phyloP scores from a whole-genome alignment of 2,797 vertebrate genomes.

The Arctocebus calabarensis region DNA sequence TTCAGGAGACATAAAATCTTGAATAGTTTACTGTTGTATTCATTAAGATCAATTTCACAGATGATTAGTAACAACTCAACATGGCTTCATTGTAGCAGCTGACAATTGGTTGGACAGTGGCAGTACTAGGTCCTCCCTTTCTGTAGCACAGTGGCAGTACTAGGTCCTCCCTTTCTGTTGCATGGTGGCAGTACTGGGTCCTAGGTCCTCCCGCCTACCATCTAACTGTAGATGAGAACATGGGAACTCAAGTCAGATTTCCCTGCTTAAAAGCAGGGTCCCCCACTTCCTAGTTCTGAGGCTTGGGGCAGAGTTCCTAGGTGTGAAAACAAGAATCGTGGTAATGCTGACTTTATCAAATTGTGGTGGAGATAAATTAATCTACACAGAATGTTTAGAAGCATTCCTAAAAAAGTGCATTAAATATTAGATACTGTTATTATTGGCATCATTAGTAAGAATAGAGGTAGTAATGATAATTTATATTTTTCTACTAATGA shows the following conservation, averaged over 20 bases:
- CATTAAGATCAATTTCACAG: constrained; percentile 46
- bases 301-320: background rate
- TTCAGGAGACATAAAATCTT: background rate
- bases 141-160: no score
- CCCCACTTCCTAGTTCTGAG: background rate
- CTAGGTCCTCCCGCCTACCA: background rate
- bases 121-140: background rate
- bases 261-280: background rate
- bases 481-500: background rate
- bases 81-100: background rate
- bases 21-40: background rate
- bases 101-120: background rate
- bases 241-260: background rate
- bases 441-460: background rate
- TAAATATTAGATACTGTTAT: background rate
- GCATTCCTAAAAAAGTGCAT: background rate
- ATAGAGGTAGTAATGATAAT: background rate
- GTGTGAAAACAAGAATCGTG: background rate
- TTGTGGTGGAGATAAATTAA: background rate
- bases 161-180: no score
- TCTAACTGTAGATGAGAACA: background rate
- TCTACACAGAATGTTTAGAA: background rate
- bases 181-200: no score
- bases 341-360: background rate
- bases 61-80: constrained; percentile 45